These are phyloP conservation scores for Lithodes maja DNA, from an alignment of 2,888 invertebrate genomes.

Conservation along the genomic window DNA sequence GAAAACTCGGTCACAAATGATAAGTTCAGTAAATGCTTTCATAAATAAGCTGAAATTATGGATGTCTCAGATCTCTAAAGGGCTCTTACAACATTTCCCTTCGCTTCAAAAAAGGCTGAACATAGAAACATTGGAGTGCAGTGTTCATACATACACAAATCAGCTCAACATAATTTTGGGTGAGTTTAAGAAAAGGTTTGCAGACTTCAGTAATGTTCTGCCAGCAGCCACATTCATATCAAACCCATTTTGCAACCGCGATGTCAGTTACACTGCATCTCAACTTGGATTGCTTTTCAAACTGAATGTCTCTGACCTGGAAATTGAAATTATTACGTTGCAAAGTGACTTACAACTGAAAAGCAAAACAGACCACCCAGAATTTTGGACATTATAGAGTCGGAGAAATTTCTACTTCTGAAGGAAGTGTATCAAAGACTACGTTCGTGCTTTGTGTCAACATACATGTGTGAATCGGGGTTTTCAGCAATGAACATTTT, in stretches of 20 bases:
- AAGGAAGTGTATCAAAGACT: too few relatives aligned
- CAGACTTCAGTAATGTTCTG: too few relatives aligned
- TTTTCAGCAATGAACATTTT: too few relatives aligned
- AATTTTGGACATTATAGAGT: not conserved
- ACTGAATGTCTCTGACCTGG: slow-evolving; percentile 5
- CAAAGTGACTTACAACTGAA: slow-evolving; percentile 18
- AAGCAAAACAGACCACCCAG: slow-evolving; percentile 28
- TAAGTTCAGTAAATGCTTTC: slow-evolving; percentile 1
- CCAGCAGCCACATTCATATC: not conserved
- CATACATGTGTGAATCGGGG: too few relatives aligned
- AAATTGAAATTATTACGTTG: not conserved
- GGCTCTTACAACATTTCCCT: slow-evolving; percentile 1
- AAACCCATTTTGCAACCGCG: not conserved
- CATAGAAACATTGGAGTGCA: not conserved
- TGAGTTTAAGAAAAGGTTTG: slow-evolving; percentile 15
- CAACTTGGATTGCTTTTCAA: slow-evolving; percentile 4
- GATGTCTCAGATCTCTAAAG: slow-evolving; percentile 16
- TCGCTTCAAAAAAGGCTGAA: not conserved
- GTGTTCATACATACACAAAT: slow-evolving; percentile 11
- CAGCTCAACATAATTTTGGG: slow-evolving; percentile 30
- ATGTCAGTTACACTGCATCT: not conserved
- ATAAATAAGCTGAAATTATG: not conserved
- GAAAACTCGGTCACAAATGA: not conserved
- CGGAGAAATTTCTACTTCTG: too few relatives aligned
- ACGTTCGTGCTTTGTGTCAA: too few relatives aligned